Evolutionary conservation across 2,797 vertebrate species (phyloP).

Genomic region (Chrysolophus pictus): DNA sequence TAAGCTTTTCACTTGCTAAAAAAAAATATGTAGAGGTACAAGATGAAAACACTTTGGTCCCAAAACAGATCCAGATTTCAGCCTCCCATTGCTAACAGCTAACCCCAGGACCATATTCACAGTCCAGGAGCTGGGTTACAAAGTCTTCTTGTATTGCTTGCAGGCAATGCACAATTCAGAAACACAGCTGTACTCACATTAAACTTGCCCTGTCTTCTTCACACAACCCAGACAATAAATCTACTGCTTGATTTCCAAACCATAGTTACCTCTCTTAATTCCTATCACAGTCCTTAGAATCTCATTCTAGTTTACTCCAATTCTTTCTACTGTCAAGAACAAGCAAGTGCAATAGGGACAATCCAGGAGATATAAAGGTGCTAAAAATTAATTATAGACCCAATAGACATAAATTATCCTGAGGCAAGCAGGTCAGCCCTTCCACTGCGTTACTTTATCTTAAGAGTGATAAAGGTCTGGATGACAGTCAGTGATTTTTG

Average conservation of each 20-base stretch:
- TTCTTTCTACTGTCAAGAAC: background rate
- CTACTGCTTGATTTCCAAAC: background rate
- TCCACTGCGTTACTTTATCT: fast-evolving
- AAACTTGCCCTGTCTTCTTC: background rate
- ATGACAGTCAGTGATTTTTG: background rate
- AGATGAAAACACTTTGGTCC: background rate
- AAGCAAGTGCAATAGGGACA: background rate
- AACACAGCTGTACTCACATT: background rate
- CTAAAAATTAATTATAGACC: background rate
- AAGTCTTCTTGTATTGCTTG: background rate
- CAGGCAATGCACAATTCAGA: background rate
- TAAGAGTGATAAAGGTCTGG: background rate
- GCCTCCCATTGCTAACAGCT: background rate
- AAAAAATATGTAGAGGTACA: background rate
- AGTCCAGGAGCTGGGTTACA: background rate
- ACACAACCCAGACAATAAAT: background rate
- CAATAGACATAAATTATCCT: background rate
- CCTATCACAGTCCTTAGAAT: background rate
- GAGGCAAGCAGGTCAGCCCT: background rate
- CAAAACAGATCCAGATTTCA: background rate
- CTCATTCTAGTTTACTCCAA: background rate
- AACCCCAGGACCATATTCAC: background rate
- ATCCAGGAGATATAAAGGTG: background rate
- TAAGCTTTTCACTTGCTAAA: fast-evolving
- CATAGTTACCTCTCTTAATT: background rate